Evolutionary conservation across 2,888 invertebrate genomes (phyloP).

Genomic region (Prionchulus punctatus): DNA sequence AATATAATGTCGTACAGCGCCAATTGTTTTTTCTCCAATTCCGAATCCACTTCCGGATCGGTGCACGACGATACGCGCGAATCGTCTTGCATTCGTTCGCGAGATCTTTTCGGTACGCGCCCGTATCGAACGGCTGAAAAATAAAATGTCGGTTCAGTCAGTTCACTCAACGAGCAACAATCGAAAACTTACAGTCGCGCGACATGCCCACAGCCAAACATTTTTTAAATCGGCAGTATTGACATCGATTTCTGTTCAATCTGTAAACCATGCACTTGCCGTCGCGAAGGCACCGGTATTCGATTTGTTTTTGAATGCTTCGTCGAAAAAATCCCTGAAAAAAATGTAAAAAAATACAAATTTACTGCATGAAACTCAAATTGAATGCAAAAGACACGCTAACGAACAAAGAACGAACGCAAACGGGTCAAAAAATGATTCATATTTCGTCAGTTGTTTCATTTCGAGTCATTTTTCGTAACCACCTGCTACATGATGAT

Average conservation of each 20-base stretch:
- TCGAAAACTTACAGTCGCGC: slow-evolving; percentile 67
- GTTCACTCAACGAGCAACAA: slow-evolving; percentile 8
- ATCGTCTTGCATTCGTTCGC: slow-evolving; percentile 49
- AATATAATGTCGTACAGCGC: slow-evolving; percentile 61
- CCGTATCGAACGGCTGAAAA: slow-evolving; percentile 80
- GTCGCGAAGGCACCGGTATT: slow-evolving; percentile 79
- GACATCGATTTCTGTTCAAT: slow-evolving; percentile 81
- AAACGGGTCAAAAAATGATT: too few relatives aligned
- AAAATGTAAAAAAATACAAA: neutral
- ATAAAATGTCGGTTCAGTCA: neutral
- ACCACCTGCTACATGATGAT: too few relatives aligned
- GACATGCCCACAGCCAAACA: slow-evolving; percentile 91
- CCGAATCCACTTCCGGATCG: slow-evolving; percentile 7
- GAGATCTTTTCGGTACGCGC: slow-evolving; percentile 76
- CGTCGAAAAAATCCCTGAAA: slow-evolving; percentile 81
- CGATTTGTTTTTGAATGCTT: slow-evolving; percentile 89
- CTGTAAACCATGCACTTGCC: slow-evolving; percentile 84
- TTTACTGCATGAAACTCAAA: neutral
- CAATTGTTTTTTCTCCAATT: slow-evolving; percentile 36
- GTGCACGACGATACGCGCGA: slow-evolving; percentile 7
- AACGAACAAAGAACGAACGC: too few relatives aligned
- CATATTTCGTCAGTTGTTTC: too few relatives aligned
- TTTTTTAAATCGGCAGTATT: slow-evolving; percentile 90
- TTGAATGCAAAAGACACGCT: too few relatives aligned
- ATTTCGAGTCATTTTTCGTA: too few relatives aligned